Base-by-base conservation (phyloP, 92 coral and sea anemone genomes). In the Paramuricea clavata region DNA sequence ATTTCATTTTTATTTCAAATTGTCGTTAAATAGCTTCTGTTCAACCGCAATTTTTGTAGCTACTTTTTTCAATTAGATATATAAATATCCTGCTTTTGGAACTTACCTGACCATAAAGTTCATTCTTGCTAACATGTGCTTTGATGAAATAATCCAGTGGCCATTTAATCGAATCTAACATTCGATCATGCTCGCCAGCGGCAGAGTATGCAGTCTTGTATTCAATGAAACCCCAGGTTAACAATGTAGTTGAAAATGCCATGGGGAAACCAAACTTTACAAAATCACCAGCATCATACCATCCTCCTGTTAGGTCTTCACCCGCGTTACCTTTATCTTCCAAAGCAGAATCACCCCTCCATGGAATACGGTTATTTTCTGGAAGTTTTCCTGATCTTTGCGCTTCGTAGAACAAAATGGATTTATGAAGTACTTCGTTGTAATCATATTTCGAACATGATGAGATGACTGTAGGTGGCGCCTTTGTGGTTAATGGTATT, bases 371-470 rank as follows among this genome's bases (percentile, higher is more conserved):
- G 84, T 95, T 95, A 34, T 82, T 92, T 13, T 59, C 6, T 3
- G 98, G 98, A 43, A 94, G 98, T 64, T 89, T 89, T 4, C 98
- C 98, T 27, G 98, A 95, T 34, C 98, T 91, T 61, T 95, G 98
- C 12, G 98, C 98, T 43, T 95, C 98, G 91, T 92, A 95, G 85
- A 95, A 95, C 64, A 95, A 82, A 22, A 95, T 94, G 13, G 98
- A 95, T 70, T 92, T 88, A 79, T 80, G 93, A 13, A 95, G 81
- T 1, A 94, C 95, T 34, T 88, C 90, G n/a, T 68, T 59, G 79
- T 95, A 95, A 69, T 92, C 87, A 56, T 92, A 92, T 6, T 81
- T 33, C 23, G 89, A 52, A 17, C 81, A n/a, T 32, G 85, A 34
- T 44, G 91, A 12, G 12, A 82, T 41, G 4, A 69, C 72, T 21